phyloP scores from a whole-genome alignment of 1,140 invertebrate species.

The Zaprionus ghesquierei region DNA sequence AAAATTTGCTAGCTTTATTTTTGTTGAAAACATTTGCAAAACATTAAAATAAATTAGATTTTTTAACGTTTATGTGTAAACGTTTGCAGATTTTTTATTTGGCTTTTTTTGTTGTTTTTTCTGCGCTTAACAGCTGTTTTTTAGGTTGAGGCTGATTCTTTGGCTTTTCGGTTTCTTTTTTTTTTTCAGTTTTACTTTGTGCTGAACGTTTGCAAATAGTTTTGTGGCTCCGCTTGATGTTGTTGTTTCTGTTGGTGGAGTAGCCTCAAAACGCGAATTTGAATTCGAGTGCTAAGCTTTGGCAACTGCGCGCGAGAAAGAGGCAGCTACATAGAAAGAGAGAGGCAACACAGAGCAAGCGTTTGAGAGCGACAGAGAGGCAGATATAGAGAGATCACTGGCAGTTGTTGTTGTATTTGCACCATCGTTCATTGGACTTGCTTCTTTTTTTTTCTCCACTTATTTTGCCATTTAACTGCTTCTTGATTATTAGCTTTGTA shows the following conservation, averaged over 20 bases:
- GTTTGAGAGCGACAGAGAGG: not conserved
- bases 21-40: slow-evolving; percentile 53
- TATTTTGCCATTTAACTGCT: slow-evolving; percentile 65
- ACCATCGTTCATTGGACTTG: slow-evolving; percentile 33
- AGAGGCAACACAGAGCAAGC: not conserved
- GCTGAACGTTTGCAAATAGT: slow-evolving; percentile 10
- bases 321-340: not conserved
- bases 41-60: slow-evolving; percentile 59
- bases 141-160: slow-evolving; percentile 73
- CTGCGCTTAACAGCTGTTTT: slow-evolving; percentile 65
- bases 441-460: slow-evolving; percentile 54
- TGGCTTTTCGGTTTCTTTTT: slow-evolving; percentile 36
- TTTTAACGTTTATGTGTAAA: not conserved
- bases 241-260: slow-evolving; percentile 29
- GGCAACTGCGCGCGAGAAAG: not conserved
- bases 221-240: slow-evolving; percentile 9
- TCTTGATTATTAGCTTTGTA: slow-evolving; percentile 64
- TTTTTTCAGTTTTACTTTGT: slow-evolving; percentile 20
- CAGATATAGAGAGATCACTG: not conserved
- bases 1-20: not conserved
- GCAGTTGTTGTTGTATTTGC: slow-evolving; percentile 18
- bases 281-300: slow-evolving; percentile 28
- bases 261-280: slow-evolving; percentile 62
- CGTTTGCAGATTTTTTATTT: not conserved
- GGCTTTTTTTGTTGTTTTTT: not conserved